Percentiles rank a stretch among this genome's conserved stretches.
Conservation (phyloP, 2,888 invertebrate genomes). For the Drosophila nr. fundita region DNA sequence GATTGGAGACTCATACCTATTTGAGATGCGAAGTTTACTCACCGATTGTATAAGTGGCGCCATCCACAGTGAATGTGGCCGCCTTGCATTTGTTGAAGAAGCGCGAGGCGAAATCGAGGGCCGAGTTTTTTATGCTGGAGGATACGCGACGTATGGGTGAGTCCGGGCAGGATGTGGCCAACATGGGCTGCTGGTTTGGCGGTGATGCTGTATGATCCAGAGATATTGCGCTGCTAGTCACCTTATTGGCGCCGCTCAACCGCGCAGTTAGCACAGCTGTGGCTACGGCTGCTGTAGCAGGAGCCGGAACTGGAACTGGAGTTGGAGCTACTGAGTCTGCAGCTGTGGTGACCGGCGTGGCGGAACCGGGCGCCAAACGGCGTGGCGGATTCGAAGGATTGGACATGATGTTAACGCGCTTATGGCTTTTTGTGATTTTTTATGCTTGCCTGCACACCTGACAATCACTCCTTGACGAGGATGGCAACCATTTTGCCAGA, state of each 20-base stretch:
- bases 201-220: conserved; percentile 39
- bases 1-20: background rate
- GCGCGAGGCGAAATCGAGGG: conserved; percentile 85
- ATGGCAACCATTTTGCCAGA: conserved; percentile 34
- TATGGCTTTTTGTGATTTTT: conserved; percentile 14
- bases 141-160: conserved; percentile 84
- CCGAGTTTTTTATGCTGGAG: conserved; percentile 82
- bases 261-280: conserved; percentile 66
- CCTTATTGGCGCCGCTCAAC: conserved; percentile 54
- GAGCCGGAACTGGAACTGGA: background rate
- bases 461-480: conserved; percentile 35
- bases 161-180: conserved; percentile 81
- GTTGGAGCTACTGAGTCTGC: conserved; percentile 5
- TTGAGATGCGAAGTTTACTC: conserved; percentile 65
- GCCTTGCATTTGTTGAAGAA: conserved; percentile 93
- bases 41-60: conserved; percentile 95
- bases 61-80: conserved; percentile 94
- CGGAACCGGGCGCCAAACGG: conserved; percentile 76
- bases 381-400: conserved; percentile 66
- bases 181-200: conserved; percentile 19
- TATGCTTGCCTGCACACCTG: conserved; percentile 31
- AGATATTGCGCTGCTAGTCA: conserved; percentile 52
- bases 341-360: conserved; percentile 62
- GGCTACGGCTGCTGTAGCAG: conserved; percentile 32
- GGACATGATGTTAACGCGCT: conserved; percentile 69